Conservation (phyloP, 2,888 invertebrate species). For the Hirudinaria manillensis region DNA sequence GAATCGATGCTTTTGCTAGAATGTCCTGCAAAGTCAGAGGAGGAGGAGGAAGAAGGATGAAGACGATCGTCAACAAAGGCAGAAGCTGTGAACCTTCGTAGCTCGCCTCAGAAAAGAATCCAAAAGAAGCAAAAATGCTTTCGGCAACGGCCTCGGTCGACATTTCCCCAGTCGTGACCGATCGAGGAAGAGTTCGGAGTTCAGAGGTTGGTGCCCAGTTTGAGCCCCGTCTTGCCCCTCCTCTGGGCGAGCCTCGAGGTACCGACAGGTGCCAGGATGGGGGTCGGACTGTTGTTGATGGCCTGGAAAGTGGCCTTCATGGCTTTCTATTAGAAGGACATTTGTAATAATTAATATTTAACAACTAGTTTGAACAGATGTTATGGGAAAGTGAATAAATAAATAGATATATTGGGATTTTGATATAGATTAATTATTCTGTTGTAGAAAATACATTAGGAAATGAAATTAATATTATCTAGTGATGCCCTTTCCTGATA, state of each 20-base stretch:
- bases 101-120: too few species aligned
- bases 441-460: neutral
- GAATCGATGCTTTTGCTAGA: too few species aligned
- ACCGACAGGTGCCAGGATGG: slow-evolving; percentile 75
- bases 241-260: slow-evolving; percentile 88
- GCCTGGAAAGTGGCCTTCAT: slow-evolving; percentile 71
- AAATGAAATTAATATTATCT: too few species aligned
- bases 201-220: slow-evolving; percentile 52
- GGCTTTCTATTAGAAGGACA: slow-evolving; percentile 58
- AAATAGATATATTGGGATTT: neutral
- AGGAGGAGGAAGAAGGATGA: neutral
- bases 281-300: slow-evolving; percentile 69
- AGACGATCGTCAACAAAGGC: neutral
- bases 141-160: too few species aligned
- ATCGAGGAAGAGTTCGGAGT: neutral
- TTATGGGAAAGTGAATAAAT: neutral
- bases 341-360: neutral
- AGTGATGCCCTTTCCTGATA: too few species aligned
- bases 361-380: neutral
- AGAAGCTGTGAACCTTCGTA: too few species aligned
- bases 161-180: too few species aligned
- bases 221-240: slow-evolving; percentile 64
- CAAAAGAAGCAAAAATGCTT: too few species aligned
- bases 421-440: neutral
- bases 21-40: too few species aligned